Base-by-base conservation (phyloP, 2,888 invertebrate genomes). In the Chrysomela aeneicollis region DNA sequence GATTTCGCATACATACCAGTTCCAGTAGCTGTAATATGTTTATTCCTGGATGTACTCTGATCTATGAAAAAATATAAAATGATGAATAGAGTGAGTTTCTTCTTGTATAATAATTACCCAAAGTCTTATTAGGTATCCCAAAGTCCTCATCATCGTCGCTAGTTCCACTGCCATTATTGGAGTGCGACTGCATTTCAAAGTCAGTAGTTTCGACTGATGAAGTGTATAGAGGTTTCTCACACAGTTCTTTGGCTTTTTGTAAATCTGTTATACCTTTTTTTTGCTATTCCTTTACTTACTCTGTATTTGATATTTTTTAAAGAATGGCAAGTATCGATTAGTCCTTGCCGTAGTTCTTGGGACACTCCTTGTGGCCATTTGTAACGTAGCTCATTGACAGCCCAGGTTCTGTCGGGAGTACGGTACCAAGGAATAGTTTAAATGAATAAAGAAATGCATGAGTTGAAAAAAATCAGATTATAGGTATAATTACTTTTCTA, bases 161-260 rank as follows among this genome's bases (percentile, higher is more conserved):
- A 49, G 47, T 59, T 26, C 10, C 37, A 37, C 59, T 59, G 35
- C 19, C 35, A 59, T 59, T 59, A 35, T 59, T 35, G 30, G 32
- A 49, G 26, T 59, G 6, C 50, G 46, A 10, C 47, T 32, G 32
- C 46, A 17, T 22, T 59, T 59, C 59, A 59, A 8, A 15, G 59
- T 59, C 59, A 35, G 59, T 59, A 51, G 59, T 59, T 50, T 59
- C 59, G 19, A 59, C 47, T 47, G 59, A 59, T 47, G 59, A 59
- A 59, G 59, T 59, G 50, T 59, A 59, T 47, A 59, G 59, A 4
- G 59, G 50, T 59, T 32, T 59, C 59, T 59, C 59, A 30, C 59
- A 59, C 50, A 59, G 47, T 47, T 18, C 21, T 47, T 59, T 59
- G 49, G 59, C 59, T 50, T 19, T 59, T 59, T 59, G 59, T 59